These are phyloP conservation scores for Drosophila ustulata DNA, from an alignment of 2,888 invertebrate species.

Conservation along the genomic window DNA sequence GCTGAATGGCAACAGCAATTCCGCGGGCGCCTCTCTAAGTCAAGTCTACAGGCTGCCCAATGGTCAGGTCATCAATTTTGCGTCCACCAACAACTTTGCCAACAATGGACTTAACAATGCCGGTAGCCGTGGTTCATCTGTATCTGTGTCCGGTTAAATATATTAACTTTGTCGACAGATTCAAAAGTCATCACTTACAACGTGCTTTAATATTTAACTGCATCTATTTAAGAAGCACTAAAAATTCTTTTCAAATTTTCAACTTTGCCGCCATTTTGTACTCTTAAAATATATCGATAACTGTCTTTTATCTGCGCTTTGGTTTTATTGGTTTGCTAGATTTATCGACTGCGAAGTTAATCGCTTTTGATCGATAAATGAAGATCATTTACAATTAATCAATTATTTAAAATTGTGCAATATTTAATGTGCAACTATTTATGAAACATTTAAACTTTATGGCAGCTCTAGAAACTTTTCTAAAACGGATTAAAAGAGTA, in stretches of 20 bases:
- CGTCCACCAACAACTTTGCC: constrained; percentile 83
- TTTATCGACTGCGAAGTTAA: constrained; percentile 74
- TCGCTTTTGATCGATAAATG: constrained; percentile 84
- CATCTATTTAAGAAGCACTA: not conserved
- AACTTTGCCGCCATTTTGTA: not conserved
- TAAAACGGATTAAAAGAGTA: too few species aligned
- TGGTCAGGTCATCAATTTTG: constrained; percentile 84
- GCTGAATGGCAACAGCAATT: constrained; percentile 75
- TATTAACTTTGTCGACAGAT: not conserved
- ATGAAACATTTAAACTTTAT: too few species aligned
- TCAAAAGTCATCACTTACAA: not conserved
- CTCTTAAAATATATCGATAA: constrained; percentile 1
- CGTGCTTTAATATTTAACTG: not conserved
- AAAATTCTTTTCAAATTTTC: not conserved
- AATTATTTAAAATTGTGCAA: too few species aligned
- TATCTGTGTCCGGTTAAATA: constrained; percentile 69
- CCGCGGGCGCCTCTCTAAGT: constrained; percentile 83
- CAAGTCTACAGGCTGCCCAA: constrained; percentile 84
- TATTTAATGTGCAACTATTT: too few species aligned
- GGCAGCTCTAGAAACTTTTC: too few species aligned
- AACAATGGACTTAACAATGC: constrained; percentile 73
- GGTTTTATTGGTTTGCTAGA: constrained; percentile 21
- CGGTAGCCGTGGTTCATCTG: constrained; percentile 71
- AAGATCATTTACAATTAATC: too few species aligned
- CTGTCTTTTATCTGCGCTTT: constrained; percentile 2